Evolutionary conservation across 1,140 invertebrate species (phyloP).

Genomic region (Pseudachorutes palmiensis): DNA sequence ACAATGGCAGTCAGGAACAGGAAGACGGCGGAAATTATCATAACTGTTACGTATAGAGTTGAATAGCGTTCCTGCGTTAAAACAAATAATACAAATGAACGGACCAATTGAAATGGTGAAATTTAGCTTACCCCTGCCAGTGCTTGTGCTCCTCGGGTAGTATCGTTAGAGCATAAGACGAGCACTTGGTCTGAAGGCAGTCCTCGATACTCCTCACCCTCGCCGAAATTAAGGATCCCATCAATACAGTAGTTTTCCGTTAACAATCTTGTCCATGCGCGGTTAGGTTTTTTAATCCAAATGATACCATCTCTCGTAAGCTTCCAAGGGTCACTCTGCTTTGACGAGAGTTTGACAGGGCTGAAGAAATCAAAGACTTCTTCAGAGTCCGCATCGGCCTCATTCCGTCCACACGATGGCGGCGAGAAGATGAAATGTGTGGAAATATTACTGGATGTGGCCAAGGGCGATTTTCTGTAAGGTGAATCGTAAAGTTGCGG

Average conservation of each 20-base stretch:
- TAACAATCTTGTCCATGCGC: constrained; percentile 9
- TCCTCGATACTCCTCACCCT: not conserved
- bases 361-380: not conserved
- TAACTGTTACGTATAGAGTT: constrained; percentile 9
- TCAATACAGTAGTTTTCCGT: constrained; percentile 18
- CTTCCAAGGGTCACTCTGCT: constrained; percentile 11
- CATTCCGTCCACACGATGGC: not conserved
- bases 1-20: constrained; percentile 27
- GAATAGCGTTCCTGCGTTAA: not conserved
- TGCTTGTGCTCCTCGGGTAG: not conserved
- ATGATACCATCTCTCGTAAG: constrained; percentile 13
- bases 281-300: not conserved
- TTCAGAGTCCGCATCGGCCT: not conserved
- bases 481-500: not conserved
- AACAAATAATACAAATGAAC: too few species aligned
- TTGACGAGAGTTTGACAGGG: not conserved
- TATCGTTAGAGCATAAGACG: not conserved
- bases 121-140: not conserved
- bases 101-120: not conserved
- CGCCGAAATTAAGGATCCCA: constrained; percentile 5
- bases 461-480: not conserved
- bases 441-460: not conserved
- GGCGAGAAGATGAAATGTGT: not conserved
- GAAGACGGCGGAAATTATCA: constrained; percentile 30
- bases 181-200: not conserved